Evolutionary conservation across 92 coral and sea anemone species (phyloP).

Genomic region (Isaurus tuberculatus): DNA sequence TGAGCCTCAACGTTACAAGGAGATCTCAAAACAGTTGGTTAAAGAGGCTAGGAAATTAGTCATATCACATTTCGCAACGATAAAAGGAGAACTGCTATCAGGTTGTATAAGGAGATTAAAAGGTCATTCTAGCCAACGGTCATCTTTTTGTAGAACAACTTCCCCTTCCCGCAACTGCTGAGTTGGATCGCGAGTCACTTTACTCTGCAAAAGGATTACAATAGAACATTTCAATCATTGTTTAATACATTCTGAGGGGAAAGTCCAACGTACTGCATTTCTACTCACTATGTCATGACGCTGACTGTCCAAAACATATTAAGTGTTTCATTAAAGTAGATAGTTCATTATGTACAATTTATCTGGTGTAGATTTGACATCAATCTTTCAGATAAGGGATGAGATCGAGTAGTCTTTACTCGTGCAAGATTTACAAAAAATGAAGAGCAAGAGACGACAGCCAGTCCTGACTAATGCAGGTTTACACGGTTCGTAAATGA

Average conservation of each 20-base stretch:
- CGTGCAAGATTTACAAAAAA: too few species aligned
- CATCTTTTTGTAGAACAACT: slow-evolving; percentile 5
- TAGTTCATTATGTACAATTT: too few species aligned
- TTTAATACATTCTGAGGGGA: background rate
- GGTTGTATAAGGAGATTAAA: background rate
- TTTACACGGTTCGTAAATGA: too few species aligned
- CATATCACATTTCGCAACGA: background rate
- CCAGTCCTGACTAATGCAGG: too few species aligned
- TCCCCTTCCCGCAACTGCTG: slow-evolving; percentile 44
- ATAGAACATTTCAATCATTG: background rate
- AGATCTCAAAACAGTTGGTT: background rate
- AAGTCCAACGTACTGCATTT: too few species aligned
- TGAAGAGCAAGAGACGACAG: too few species aligned
- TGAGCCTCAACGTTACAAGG: background rate
- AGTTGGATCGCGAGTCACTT: slow-evolving; percentile 74
- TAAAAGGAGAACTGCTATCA: background rate
- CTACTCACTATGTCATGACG: background rate
- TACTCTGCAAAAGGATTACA: slow-evolving; percentile 53
- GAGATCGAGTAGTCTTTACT: too few species aligned
- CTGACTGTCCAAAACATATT: background rate
- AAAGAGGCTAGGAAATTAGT: too few species aligned
- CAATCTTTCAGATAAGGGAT: too few species aligned
- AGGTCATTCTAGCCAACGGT: slow-evolving; percentile 9
- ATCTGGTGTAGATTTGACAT: too few species aligned
- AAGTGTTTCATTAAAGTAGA: too few species aligned